phyloP scores from a whole-genome alignment of 2,797 vertebrate species.

The Vespertilio murinus region DNA sequence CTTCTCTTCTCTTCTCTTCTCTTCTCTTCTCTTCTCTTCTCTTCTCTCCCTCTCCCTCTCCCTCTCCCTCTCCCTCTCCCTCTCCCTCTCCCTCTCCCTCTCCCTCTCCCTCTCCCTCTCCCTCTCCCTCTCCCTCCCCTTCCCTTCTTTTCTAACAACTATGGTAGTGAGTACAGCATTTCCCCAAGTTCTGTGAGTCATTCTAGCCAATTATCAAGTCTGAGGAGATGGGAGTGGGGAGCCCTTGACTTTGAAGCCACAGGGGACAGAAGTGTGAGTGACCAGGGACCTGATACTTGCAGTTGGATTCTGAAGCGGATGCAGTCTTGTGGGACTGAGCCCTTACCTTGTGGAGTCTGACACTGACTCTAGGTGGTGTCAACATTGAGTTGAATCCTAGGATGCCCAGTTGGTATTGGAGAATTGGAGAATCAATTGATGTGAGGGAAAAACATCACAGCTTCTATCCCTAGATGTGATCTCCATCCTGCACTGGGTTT shows the following conservation, averaged over 20 bases:
- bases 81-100: too few relatives aligned
- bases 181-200: background rate
- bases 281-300: too few relatives aligned
- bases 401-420: background rate
- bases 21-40: fast-evolving
- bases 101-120: background rate
- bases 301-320: background rate
- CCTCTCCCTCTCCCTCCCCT: too few relatives aligned
- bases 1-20: too few relatives aligned
- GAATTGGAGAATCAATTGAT: background rate
- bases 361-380: background rate
- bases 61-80: too few relatives aligned
- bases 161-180: background rate
- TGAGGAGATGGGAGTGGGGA: background rate
- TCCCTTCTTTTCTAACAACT: background rate
- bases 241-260: background rate
- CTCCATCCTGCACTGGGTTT: background rate
- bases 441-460: background rate
- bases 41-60: too few relatives aligned
- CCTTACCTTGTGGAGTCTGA: background rate
- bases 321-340: background rate
- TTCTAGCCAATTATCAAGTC: background rate
- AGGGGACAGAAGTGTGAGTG: background rate
- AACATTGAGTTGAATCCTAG: background rate
- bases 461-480: background rate